A percentile compares a stretch with the other conserved stretches of the same genome.
Conservation (phyloP, 2,888 invertebrate species). For the Chrysopilus asiliformis region DNA sequence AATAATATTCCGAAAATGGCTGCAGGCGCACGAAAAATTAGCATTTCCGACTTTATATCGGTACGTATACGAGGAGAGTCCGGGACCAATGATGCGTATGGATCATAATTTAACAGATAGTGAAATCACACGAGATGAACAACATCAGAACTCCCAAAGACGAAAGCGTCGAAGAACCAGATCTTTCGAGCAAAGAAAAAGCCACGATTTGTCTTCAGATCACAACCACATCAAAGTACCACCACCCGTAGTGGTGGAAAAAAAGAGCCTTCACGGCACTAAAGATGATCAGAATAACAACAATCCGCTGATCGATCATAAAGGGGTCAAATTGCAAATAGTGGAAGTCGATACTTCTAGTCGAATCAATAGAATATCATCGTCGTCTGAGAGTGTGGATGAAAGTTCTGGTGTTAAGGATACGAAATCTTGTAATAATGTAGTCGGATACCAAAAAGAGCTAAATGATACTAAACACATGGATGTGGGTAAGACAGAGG, state of each 20-base stretch:
- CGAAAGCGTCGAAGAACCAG: constrained; percentile 16
- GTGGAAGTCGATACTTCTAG: neutral
- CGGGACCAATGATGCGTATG: neutral
- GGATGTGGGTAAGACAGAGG: constrained; percentile 1
- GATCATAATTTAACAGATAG: constrained; percentile 15
- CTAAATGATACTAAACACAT: neutral
- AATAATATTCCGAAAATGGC: constrained; percentile 20
- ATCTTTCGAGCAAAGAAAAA: constrained; percentile 14
- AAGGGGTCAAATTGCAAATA: neutral
- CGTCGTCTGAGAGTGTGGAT: neutral
- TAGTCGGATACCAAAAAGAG: neutral
- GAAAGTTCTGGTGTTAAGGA: neutral
- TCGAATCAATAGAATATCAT: neutral
- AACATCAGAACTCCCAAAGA: constrained; percentile 11
- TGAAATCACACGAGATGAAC: constrained; percentile 13
- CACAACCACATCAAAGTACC: constrained; percentile 10
- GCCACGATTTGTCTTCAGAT: constrained; percentile 6
- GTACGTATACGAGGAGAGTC: constrained; percentile 9
- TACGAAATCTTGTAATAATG: neutral
- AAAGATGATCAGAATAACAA: neutral
- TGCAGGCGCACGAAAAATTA: constrained; percentile 18
- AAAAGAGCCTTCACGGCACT: neutral
- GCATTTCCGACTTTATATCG: constrained; percentile 19
- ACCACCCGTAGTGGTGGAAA: neutral
- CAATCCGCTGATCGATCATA: neutral